phyloP scores from a whole-genome alignment of 2,797 vertebrate species.

The Carduelis carduelis region DNA sequence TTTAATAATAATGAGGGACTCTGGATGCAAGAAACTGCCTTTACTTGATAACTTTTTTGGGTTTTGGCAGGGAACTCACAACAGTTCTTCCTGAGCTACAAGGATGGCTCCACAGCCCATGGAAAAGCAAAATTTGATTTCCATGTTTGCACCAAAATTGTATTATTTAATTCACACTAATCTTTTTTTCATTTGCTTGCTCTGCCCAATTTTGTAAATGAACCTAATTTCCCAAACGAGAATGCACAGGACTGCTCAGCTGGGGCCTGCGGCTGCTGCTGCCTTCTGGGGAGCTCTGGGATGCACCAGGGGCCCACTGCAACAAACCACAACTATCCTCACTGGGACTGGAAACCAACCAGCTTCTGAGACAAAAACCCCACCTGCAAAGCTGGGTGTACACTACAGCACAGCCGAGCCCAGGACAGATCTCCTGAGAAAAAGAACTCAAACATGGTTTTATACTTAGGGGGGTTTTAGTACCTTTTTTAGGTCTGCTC shows the following conservation, averaged over 20 bases:
- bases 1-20: slow-evolving; percentile 22
- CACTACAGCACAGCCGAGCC: neutral
- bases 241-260: neutral
- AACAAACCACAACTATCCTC: neutral
- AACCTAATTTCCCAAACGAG: neutral
- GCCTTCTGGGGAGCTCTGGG: neutral
- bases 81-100: neutral
- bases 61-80: neutral
- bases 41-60: neutral
- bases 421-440: neutral
- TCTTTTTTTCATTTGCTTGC: neutral
- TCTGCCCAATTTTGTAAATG: neutral
- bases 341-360: rapidly evolving
- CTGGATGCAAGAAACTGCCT: neutral
- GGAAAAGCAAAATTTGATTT: slow-evolving; percentile 12
- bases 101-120: neutral
- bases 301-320: neutral
- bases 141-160: neutral
- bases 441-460: neutral
- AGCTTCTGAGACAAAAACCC: neutral
- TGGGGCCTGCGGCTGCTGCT: neutral
- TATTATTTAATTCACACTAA: neutral
- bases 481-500: neutral
- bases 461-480: rapidly evolving
- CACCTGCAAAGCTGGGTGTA: neutral